phyloP scores from a whole-genome alignment of 2,888 invertebrate genomes.

The Chalcosyrphus nemorum region DNA sequence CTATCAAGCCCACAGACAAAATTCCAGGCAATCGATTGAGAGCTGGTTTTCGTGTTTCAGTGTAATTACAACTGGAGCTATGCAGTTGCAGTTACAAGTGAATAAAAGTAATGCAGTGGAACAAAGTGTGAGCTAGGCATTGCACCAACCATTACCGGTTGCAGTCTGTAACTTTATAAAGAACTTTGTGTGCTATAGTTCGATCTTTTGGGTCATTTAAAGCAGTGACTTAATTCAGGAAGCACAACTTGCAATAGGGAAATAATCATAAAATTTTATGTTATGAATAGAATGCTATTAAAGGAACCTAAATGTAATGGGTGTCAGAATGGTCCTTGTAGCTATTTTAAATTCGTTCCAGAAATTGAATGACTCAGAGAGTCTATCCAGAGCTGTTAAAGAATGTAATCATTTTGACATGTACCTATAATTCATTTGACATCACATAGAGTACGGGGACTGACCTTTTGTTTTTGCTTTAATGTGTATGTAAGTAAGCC shows the following conservation, averaged over 20 bases:
- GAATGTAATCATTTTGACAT: too few species aligned
- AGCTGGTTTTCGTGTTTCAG: slow-evolving; percentile 34
- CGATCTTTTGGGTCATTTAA: not conserved
- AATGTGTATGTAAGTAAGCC: too few species aligned
- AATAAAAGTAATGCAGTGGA: slow-evolving; percentile 10
- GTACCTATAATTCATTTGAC: too few species aligned
- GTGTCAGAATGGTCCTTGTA: not conserved
- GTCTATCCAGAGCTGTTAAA: too few species aligned
- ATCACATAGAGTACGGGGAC: too few species aligned
- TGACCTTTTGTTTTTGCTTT: too few species aligned
- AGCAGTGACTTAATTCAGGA: not conserved
- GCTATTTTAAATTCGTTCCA: not conserved
- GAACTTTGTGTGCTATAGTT: not conserved
- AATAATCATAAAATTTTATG: not conserved
- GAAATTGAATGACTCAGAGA: not conserved
- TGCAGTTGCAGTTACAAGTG: slow-evolving; percentile 1
- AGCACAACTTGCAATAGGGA: not conserved
- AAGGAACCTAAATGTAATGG: not conserved
- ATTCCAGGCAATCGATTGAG: slow-evolving; percentile 20
- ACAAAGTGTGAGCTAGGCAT: slow-evolving; percentile 27
- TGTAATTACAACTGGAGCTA: slow-evolving; percentile 39
- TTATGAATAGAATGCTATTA: not conserved
- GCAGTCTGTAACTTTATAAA: not conserved
- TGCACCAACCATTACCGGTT: slow-evolving; percentile 1
- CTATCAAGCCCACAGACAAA: slow-evolving; percentile 29